A percentile compares a stretch with the other conserved stretches of the same genome.
Conservation (phyloP, 2,113 vertebrate species). For the Heterotis niloticus region DNA sequence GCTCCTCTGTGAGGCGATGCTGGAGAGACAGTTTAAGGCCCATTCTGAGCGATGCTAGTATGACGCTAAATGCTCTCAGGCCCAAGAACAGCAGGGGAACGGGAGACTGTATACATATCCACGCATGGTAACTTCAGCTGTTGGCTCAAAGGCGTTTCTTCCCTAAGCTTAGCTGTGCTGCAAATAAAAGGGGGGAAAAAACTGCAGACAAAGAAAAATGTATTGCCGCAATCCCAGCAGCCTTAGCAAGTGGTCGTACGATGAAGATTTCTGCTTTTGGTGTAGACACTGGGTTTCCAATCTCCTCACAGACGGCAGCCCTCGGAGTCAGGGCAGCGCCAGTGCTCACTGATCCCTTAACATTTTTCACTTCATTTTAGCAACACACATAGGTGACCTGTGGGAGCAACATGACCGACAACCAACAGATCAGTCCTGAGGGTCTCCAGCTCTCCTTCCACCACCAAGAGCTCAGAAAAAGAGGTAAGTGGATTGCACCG, state of each 20-base stretch:
- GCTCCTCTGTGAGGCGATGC: constrained; percentile 54
- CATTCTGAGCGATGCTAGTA: constrained; percentile 51
- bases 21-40: constrained; percentile 59
- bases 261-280: no score
- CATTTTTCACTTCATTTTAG: background rate
- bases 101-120: constrained; percentile 39
- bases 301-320: background rate
- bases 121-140: constrained; percentile 37
- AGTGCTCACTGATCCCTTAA: background rate
- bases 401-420: no score
- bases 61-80: constrained; percentile 59
- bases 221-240: constrained; percentile 13
- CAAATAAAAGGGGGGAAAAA: background rate
- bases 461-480: no score
- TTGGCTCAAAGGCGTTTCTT: constrained; percentile 10
- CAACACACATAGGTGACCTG: background rate
- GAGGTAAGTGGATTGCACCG: no score
- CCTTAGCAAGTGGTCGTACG: background rate
- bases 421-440: no score
- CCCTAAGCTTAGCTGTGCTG: background rate
- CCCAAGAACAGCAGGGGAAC: constrained; percentile 37
- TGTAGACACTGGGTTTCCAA: background rate
- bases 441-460: no score
- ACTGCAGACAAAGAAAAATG: constrained; percentile 50
- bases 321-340: background rate